Conservation (phyloP, 1,140 invertebrate species). For the Phenacoccus solenopsis region DNA sequence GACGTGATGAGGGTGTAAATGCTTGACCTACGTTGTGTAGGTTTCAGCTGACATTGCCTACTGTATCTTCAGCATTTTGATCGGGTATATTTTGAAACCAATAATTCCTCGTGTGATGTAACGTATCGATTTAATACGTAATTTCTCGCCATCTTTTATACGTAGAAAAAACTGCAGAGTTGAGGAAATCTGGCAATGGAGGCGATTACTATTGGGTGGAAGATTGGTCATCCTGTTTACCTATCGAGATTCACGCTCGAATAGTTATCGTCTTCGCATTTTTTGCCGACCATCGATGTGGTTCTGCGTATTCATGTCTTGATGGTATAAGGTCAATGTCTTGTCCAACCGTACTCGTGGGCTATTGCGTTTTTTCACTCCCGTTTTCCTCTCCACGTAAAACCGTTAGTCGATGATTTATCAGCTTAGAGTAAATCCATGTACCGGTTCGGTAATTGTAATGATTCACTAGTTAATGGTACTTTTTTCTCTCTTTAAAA, state of each 20-base stretch:
- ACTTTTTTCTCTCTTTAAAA: background rate
- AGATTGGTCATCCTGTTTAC: background rate
- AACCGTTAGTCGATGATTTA: background rate
- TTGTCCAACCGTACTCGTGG: background rate
- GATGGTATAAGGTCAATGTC: background rate
- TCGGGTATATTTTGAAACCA: no score
- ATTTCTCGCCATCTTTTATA: no score
- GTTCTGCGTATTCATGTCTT: background rate
- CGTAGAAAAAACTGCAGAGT: no score
- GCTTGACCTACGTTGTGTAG: no score
- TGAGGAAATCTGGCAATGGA: no score
- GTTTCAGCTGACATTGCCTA: no score
- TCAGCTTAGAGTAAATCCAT: background rate
- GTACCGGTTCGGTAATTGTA: background rate
- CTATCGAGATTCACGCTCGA: background rate
- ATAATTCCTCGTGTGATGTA: no score
- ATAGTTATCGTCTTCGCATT: background rate
- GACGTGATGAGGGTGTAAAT: no score
- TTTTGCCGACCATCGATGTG: slow-evolving; percentile 1
- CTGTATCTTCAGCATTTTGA: no score
- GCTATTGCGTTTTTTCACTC: background rate
- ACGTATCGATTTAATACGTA: no score
- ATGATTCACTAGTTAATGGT: background rate
- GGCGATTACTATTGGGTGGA: background rate
- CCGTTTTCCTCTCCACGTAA: background rate